A percentile compares a stretch with the other conserved stretches of the same genome.
phyloP scores from a whole-genome alignment of 2,113 vertebrate species.

The Glaucomys volans region DNA sequence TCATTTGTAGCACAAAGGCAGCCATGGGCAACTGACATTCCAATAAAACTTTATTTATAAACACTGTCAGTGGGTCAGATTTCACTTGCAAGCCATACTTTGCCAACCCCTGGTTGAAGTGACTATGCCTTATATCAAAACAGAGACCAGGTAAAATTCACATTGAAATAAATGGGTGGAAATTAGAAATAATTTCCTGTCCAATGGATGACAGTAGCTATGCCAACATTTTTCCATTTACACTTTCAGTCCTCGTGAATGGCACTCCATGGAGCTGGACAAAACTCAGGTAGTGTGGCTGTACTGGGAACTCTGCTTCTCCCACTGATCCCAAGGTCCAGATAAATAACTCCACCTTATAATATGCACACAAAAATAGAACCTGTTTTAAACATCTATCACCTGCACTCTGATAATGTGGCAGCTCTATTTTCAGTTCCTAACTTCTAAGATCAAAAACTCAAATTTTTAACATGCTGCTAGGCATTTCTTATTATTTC shows the following conservation, averaged over 20 bases:
- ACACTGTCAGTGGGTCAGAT: not conserved
- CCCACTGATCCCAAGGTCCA: not conserved
- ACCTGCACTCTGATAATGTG: not conserved
- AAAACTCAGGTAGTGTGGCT: too few species aligned
- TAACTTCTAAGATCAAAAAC: not conserved
- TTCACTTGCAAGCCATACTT: not conserved
- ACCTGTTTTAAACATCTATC: not conserved
- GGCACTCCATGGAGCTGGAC: not conserved
- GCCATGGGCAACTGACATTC: not conserved
- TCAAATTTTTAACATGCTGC: not conserved
- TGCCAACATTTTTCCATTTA: not conserved
- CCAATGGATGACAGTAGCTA: not conserved
- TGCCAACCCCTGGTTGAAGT: not conserved
- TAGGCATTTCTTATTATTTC: not conserved
- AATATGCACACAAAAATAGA: not conserved
- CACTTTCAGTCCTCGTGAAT: not conserved
- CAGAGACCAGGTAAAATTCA: not conserved
- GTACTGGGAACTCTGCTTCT: not conserved
- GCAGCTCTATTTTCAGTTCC: not conserved
- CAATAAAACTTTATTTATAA: constrained; percentile 23
- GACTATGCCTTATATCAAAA: not conserved
- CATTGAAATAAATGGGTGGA: not conserved
- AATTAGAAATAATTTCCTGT: not conserved
- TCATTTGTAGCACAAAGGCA: not conserved
- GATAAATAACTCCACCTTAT: not conserved